Evolutionary conservation across 2,113 vertebrate species (phyloP).

Genomic region (Pseudois nayaur): DNA sequence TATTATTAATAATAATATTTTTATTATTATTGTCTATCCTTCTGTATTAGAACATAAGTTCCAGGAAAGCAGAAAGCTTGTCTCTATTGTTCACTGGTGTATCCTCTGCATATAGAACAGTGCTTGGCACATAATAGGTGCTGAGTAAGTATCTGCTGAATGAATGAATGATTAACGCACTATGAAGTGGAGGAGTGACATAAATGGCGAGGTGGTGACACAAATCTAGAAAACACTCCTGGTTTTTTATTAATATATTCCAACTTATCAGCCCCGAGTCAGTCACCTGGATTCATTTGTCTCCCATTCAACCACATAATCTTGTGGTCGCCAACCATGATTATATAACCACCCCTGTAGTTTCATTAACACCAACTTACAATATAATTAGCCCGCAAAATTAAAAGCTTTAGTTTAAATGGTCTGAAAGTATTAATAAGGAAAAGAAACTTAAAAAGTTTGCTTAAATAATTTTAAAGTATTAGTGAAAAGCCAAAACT

Average conservation of each 20-base stretch:
- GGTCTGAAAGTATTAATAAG: conserved; percentile 16
- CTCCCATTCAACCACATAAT: neutral
- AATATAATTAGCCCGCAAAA: neutral
- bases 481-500: conserved; percentile 1
- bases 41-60: conserved; percentile 62
- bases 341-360: neutral
- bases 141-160: conserved; percentile 63
- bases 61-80: conserved; percentile 60
- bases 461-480: neutral
- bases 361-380: neutral
- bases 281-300: neutral
- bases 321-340: neutral
- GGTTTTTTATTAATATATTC: neutral
- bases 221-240: neutral
- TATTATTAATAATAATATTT: neutral
- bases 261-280: neutral
- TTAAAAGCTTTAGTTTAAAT: conserved; percentile 23
- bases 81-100: conserved; percentile 56
- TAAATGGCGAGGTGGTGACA: neutral
- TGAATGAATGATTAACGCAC: conserved; percentile 44
- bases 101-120: conserved; percentile 53
- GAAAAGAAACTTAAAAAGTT: neutral
- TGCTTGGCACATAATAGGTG: conserved; percentile 50
- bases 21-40: conserved; percentile 62
- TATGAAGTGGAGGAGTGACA: conserved; percentile 3